phyloP scores from a whole-genome alignment of 2,113 vertebrate genomes.

The Lipophrys pholis region DNA sequence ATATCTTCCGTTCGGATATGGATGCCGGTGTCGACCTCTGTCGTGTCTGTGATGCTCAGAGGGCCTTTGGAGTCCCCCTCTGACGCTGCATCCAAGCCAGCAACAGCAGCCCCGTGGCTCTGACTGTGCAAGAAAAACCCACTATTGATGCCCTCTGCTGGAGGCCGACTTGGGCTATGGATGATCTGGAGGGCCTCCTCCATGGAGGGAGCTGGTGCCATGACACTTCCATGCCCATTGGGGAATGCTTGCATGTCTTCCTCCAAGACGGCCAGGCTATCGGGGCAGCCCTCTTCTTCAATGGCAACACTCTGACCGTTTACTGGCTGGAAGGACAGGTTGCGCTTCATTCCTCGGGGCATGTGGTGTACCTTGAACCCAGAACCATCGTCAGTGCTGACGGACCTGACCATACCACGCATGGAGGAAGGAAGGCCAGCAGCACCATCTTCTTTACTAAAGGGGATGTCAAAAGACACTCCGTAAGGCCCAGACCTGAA shows the following conservation, averaged over 20 bases:
- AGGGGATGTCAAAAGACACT: conserved; percentile 97
- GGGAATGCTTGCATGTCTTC: conserved; percentile 46
- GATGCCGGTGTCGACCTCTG: conserved; percentile 95
- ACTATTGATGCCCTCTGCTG: conserved; percentile 84
- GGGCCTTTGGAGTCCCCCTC: conserved; percentile 87
- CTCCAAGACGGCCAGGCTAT: conserved; percentile 68
- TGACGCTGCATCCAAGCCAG: conserved; percentile 80
- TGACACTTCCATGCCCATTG: conserved; percentile 82
- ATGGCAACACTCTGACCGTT: conserved; percentile 90
- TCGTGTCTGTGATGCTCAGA: conserved; percentile 89
- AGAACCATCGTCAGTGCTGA: conserved; percentile 95
- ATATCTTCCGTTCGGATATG: conserved; percentile 95
- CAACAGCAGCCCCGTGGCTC: conserved; percentile 74
- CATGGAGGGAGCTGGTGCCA: conserved; percentile 85
- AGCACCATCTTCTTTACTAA: conserved; percentile 88
- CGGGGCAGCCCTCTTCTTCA: conserved; percentile 86
- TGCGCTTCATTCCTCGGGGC: conserved; percentile 88
- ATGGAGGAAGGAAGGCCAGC: conserved; percentile 73
- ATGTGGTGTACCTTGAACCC: conserved; percentile 84
- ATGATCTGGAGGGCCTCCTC: conserved; percentile 95
- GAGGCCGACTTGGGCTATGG: conserved; percentile 87
- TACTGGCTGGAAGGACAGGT: conserved; percentile 91
- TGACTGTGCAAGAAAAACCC: conserved; percentile 95
- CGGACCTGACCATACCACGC: conserved; percentile 89
- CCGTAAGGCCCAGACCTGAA: conserved; percentile 92